phyloP scores from a whole-genome alignment of 2,888 invertebrate species.

The Oconnorella tubifera region DNA sequence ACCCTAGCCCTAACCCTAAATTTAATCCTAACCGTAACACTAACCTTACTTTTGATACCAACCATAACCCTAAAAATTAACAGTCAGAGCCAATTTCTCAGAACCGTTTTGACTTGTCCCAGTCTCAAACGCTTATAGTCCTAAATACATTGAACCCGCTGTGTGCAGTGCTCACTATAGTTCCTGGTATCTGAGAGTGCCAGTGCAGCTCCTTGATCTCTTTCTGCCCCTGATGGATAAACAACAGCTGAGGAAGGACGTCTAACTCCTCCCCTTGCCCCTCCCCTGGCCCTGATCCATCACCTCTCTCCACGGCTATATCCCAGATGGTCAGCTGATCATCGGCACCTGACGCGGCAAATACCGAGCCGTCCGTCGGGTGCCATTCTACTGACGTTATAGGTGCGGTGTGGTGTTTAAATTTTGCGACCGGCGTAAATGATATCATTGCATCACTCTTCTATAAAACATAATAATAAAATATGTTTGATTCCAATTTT shows the following conservation, averaged over 20 bases:
- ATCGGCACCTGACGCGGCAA: conserved; percentile 89
- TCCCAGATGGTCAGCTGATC: conserved; percentile 97
- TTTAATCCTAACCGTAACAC: too few species aligned
- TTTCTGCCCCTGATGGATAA: conserved; percentile 95
- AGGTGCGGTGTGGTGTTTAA: conserved; percentile 90
- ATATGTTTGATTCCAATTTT: too few species aligned
- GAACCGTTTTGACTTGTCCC: too few species aligned
- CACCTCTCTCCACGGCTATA: conserved; percentile 61
- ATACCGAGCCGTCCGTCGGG: conserved; percentile 84
- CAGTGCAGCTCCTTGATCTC: conserved; percentile 98
- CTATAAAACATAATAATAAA: too few species aligned
- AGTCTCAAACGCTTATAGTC: conserved; percentile 82
- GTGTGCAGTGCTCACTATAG: conserved; percentile 86
- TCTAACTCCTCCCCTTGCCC: conserved; percentile 41
- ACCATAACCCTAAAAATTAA: too few species aligned
- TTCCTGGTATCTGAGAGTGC: conserved; percentile 92
- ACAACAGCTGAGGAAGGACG: conserved; percentile 85
- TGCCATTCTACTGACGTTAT: conserved; percentile 97
- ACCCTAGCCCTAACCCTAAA: too few species aligned
- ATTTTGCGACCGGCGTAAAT: conserved; percentile 81
- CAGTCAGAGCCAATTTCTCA: too few species aligned
- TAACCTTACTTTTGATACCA: too few species aligned
- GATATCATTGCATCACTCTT: too few species aligned
- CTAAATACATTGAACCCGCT: conserved; percentile 95
- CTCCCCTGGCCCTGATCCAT: too few species aligned